Conservation (phyloP, 2,113 vertebrate species). For the Gopherus evgoodei region DNA sequence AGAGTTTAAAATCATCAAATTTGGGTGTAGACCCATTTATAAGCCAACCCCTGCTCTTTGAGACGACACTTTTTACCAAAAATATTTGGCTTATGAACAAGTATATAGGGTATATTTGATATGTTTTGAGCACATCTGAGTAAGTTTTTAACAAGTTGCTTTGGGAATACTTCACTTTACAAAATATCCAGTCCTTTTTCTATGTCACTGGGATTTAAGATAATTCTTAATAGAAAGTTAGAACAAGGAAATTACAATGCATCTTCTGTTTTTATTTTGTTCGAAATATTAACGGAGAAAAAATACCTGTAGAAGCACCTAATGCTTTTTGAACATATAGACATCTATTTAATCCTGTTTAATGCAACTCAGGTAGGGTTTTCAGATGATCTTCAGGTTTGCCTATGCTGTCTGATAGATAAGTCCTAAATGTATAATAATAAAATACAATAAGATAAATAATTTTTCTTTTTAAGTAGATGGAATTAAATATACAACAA, state of each 20-base stretch:
- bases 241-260: not conserved
- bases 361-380: not conserved
- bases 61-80: too few species aligned
- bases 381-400: not conserved
- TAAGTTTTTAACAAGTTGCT: not conserved
- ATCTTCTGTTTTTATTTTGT: not conserved
- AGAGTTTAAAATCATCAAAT: too few species aligned
- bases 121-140: not conserved
- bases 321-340: not conserved
- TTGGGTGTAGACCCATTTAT: too few species aligned
- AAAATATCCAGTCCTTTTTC: not conserved
- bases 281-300: not conserved
- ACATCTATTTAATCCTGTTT: not conserved
- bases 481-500: not conserved
- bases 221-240: not conserved
- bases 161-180: not conserved
- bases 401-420: not conserved
- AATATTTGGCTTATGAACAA: too few species aligned
- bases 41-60: too few species aligned
- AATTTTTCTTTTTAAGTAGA: not conserved
- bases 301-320: not conserved
- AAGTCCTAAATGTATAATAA: not conserved
- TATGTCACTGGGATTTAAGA: not conserved
- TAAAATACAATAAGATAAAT: not conserved
- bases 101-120: not conserved